Percentiles rank a stretch among this genome's conserved stretches.
Evolutionary conservation across 2,888 invertebrate genomes (phyloP).

Genomic region (Parochlus steinenii): DNA sequence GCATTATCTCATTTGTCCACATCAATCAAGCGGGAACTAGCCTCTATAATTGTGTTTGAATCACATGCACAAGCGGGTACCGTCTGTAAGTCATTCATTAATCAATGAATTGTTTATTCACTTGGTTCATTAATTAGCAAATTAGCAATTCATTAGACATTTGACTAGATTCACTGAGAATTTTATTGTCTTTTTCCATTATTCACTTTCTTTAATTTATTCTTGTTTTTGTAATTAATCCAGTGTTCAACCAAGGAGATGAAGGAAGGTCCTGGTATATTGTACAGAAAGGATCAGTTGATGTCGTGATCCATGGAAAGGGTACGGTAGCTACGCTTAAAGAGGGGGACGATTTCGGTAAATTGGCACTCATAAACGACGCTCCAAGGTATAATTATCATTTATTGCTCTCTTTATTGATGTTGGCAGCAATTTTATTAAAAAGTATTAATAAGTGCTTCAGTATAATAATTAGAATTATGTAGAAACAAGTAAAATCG

Average conservation of each 20-base stretch:
- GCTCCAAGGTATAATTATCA: conserved; percentile 45
- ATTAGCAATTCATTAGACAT: too few relatives aligned
- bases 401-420: conserved; percentile 2
- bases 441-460: too few relatives aligned
- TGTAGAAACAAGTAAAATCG: too few relatives aligned
- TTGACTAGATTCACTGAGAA: too few relatives aligned
- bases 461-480: too few relatives aligned
- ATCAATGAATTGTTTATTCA: too few relatives aligned
- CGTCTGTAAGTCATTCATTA: conserved; percentile 43
- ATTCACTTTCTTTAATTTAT: not conserved
- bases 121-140: too few relatives aligned
- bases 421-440: not conserved
- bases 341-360: conserved; percentile 78
- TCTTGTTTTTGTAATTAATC: not conserved
- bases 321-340: conserved; percentile 65
- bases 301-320: conserved; percentile 71
- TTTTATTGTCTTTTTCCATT: not conserved
- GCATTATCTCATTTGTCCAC: conserved; percentile 66
- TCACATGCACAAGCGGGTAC: conserved; percentile 60
- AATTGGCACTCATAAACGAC: conserved; percentile 70
- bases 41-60: conserved; percentile 64
- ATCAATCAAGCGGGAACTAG: conserved; percentile 63
- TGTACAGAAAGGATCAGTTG: conserved; percentile 64
- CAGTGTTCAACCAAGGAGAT: conserved; percentile 73
- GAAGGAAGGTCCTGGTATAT: conserved; percentile 76